These are phyloP conservation scores for Noctua janthe DNA, from an alignment of 2,888 invertebrate genomes.

Conservation along the genomic window DNA sequence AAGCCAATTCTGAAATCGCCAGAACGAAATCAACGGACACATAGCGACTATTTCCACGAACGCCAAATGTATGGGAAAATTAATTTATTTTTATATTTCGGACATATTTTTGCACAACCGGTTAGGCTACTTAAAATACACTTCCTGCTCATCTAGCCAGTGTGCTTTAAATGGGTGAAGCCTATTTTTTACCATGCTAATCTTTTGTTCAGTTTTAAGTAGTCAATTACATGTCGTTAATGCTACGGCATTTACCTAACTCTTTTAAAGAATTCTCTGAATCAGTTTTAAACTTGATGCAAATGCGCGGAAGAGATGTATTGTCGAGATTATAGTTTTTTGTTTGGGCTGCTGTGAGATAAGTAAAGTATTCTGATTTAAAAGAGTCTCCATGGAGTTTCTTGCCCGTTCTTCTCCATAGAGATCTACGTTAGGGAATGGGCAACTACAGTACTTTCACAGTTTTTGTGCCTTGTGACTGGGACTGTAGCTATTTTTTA, in stretches of 20 bases:
- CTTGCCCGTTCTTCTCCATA: no score
- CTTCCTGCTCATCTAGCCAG: neutral
- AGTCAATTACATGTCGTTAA: neutral
- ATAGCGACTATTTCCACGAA: neutral
- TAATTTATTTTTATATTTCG: neutral
- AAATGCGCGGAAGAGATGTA: neutral
- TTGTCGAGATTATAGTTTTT: slow-evolving; percentile 9
- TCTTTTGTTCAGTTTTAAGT: neutral
- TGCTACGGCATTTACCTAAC: neutral
- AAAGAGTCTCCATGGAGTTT: no score
- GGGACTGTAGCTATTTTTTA: no score
- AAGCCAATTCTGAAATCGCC: neutral
- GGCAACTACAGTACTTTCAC: no score
- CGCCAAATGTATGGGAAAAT: neutral
- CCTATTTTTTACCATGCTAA: neutral
- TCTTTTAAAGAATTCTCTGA: neutral
- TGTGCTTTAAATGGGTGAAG: neutral
- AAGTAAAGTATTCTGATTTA: neutral
- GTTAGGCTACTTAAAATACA: no score
- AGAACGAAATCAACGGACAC: neutral
- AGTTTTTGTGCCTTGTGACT: no score
- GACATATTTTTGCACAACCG: neutral
- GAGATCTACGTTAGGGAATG: no score
- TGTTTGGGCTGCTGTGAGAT: neutral
- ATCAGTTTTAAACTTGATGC: neutral